phyloP scores from a whole-genome alignment of 2,797 vertebrate genomes.

The Tinamus major region DNA sequence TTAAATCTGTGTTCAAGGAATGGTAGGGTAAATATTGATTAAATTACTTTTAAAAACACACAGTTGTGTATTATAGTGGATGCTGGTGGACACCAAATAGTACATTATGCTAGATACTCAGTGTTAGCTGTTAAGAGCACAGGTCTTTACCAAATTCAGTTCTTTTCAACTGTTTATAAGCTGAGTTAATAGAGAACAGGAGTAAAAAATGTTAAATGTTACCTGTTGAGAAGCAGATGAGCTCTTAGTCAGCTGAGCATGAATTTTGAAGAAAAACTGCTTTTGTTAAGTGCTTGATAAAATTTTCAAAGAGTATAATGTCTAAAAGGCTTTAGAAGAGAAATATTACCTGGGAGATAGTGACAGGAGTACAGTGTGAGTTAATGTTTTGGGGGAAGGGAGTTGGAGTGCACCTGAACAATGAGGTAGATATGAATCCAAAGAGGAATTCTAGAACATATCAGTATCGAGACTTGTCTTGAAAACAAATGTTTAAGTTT shows the following conservation, averaged over 20 bases:
- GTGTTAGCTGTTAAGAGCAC: neutral
- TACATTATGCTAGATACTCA: neutral
- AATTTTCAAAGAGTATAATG: neutral
- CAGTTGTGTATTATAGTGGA: too few relatives aligned
- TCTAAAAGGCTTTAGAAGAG: neutral
- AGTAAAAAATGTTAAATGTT: neutral
- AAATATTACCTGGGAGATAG: neutral
- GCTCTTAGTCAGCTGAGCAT: neutral
- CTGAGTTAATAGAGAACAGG: neutral
- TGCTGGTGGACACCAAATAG: neutral
- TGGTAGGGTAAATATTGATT: neutral
- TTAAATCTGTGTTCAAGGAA: neutral
- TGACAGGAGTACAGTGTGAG: neutral
- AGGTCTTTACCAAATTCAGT: neutral
- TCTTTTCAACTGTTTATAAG: neutral
- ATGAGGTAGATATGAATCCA: neutral
- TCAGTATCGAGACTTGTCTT: too few relatives aligned
- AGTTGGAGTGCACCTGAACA: neutral
- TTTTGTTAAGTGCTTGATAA: neutral
- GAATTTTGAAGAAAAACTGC: constrained; percentile 6
- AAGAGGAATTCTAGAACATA: neutral
- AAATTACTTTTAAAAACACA: neutral
- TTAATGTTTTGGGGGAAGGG: neutral
- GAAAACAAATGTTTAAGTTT: too few relatives aligned
- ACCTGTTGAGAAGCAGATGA: neutral